Evolutionary conservation across 1,140 invertebrate species (phyloP).

Genomic region (Dufourea novaeangliae): DNA sequence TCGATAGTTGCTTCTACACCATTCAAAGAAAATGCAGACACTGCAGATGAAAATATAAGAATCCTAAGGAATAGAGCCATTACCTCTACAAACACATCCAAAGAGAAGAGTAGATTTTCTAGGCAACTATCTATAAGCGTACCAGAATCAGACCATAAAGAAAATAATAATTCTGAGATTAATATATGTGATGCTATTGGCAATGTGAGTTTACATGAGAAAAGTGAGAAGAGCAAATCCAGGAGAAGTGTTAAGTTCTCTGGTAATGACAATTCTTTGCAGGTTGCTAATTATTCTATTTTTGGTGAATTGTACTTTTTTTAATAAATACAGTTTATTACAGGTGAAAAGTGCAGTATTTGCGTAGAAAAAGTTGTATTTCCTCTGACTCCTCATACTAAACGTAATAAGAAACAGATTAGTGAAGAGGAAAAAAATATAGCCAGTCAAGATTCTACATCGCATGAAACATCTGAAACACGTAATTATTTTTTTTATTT

Average conservation of each 20-base stretch:
- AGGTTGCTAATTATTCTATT: constrained; percentile 9
- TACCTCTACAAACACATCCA: constrained; percentile 8
- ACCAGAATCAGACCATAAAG: constrained; percentile 9
- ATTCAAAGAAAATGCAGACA: too few species aligned
- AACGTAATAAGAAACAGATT: constrained; percentile 15
- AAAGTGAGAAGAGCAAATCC: constrained; percentile 15
- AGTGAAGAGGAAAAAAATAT: constrained; percentile 22
- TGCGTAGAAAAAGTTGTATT: constrained; percentile 47
- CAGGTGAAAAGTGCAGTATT: constrained; percentile 43
- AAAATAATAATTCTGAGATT: constrained; percentile 9
- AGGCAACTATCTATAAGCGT: constrained; percentile 3
- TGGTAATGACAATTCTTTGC: constrained; percentile 39
- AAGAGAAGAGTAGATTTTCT: constrained; percentile 5
- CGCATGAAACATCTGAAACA: constrained; percentile 28
- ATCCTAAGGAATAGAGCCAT: constrained; percentile 59
- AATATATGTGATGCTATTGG: not conserved
- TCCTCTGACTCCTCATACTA: constrained; percentile 59
- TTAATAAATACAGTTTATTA: constrained; percentile 34
- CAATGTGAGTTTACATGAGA: not conserved
- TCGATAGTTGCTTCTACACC: not conserved
- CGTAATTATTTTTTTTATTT: constrained; percentile 29
- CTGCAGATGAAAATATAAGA: constrained; percentile 14
- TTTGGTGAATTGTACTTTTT: not conserved
- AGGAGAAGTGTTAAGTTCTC: constrained; percentile 61
- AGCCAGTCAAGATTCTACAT: constrained; percentile 29